Evolutionary conservation across 2,888 invertebrate species (phyloP), one percentile per base, ranked within the genome.

Genomic region (Morpho deidamia): DNA sequence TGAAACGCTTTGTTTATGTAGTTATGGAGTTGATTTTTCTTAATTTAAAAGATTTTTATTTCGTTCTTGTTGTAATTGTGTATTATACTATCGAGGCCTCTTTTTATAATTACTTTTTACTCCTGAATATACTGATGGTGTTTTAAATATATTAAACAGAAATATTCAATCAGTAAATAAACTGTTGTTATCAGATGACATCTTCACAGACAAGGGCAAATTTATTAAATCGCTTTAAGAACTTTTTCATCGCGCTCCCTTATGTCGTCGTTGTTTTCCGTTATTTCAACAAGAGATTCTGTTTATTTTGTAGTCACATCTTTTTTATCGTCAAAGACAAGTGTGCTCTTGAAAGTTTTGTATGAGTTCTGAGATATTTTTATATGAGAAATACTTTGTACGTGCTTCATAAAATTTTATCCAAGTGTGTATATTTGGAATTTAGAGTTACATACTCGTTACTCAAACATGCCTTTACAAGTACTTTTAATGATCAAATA

Each of bases 241-340:
- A 48, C 39, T 48, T 40, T 48, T 48, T 48, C 40, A 48, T 48
- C 48, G 33, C 40, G n/a, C 40, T 11, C 8, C 41, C 33, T 41
- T 41, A 40, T 32, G 23, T 46, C 40, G 32, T 11, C 39, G 40
- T 40, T 40, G 40, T 48, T 48, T 34, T 48, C 34, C 40, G 39
- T 48, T 12, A 41, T 48, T 11, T 41, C 12, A 11, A 38, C 40
- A 32, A 11, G 40, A 12, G 40, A 48, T 48, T 40, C 48, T 10
- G 33, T 48, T 48, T 32, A 48, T 48, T 48, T 34, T 41, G 33
- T 41, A 41, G 33, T 48, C 33, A 8, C 8, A 33, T 33, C 39
- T 33, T 48, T 48, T 48, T 35, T 48, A 7, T 39, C 12, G 12
- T 40, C 46, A 10, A 48, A 41, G 12, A 33, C 34, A 48, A 48